Evolutionary conservation across 2,888 invertebrate genomes (phyloP).

Genomic region (Pristionchus mayeri): DNA sequence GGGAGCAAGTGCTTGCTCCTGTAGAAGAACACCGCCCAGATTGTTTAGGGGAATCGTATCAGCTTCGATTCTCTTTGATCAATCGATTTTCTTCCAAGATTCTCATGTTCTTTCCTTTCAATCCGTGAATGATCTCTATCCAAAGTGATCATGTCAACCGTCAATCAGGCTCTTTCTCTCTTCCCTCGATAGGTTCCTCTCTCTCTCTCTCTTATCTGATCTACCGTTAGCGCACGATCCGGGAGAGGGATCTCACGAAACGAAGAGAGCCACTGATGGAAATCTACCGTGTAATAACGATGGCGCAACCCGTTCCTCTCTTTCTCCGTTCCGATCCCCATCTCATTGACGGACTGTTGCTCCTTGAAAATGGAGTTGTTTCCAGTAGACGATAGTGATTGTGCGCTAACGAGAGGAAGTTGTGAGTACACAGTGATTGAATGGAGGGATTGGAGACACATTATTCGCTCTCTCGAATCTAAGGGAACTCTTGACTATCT

Average conservation of each 20-base stretch:
- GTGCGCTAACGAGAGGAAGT: not conserved
- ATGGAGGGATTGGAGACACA: not conserved
- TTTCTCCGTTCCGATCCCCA: slow-evolving; percentile 4
- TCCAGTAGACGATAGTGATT: not conserved
- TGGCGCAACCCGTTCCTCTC: slow-evolving; percentile 19
- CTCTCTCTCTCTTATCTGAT: not conserved
- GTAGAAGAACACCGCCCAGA: too few species aligned
- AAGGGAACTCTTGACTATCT: slow-evolving; percentile 4
- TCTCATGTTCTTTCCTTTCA: not conserved
- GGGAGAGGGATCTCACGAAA: not conserved
- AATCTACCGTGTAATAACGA: slow-evolving; percentile 16
- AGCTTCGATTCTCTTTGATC: too few species aligned
- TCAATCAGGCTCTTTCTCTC: not conserved
- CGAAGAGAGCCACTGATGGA: not conserved
- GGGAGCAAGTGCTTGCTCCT: too few species aligned
- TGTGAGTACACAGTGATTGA: not conserved
- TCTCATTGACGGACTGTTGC: not conserved
- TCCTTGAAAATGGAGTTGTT: not conserved
- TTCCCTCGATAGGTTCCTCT: not conserved
- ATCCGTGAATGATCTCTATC: not conserved
- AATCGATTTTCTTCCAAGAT: too few species aligned
- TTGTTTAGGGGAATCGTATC: too few species aligned
- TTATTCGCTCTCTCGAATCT: slow-evolving; percentile 38
- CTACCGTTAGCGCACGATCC: not conserved
- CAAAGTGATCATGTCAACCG: not conserved